Percentiles rank a stretch among this genome's conserved stretches.
These are phyloP conservation scores for Tetragonula carbonaria DNA, from an alignment of 2,888 invertebrate genomes.

Conservation along the genomic window DNA sequence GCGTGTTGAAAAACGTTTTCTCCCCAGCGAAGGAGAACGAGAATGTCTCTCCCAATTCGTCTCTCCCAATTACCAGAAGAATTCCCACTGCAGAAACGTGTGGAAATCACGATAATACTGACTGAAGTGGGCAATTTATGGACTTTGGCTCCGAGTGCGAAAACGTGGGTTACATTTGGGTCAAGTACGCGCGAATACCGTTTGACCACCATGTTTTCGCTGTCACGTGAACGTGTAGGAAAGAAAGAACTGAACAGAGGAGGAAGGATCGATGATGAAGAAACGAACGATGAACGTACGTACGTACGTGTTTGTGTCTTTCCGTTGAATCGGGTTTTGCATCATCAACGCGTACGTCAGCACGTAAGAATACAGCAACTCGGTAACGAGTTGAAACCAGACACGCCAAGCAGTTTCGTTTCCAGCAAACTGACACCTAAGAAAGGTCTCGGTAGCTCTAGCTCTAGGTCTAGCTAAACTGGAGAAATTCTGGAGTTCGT, in stretches of 20 bases:
- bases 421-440: background rate
- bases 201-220: background rate
- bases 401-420: background rate
- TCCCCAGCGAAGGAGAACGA: too few species aligned
- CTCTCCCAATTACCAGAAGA: background rate
- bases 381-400: background rate
- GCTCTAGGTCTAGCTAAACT: background rate
- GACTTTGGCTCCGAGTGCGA: background rate
- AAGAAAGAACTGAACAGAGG: background rate
- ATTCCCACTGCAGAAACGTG: background rate
- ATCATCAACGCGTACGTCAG: conserved; percentile 34
- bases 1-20: background rate
- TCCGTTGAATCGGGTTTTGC: conserved; percentile 21
- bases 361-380: background rate
- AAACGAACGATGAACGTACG: background rate
- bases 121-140: background rate
- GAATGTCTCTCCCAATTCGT: background rate
- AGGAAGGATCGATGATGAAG: background rate
- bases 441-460: too few species aligned
- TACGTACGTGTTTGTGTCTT: background rate
- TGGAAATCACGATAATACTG: background rate
- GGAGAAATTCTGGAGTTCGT: background rate
- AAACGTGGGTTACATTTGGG: conserved; percentile 18
- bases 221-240: background rate
- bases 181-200: conserved; percentile 16